phyloP scores from a whole-genome alignment of 2,888 invertebrate genomes.

The Lymantria monacha region DNA sequence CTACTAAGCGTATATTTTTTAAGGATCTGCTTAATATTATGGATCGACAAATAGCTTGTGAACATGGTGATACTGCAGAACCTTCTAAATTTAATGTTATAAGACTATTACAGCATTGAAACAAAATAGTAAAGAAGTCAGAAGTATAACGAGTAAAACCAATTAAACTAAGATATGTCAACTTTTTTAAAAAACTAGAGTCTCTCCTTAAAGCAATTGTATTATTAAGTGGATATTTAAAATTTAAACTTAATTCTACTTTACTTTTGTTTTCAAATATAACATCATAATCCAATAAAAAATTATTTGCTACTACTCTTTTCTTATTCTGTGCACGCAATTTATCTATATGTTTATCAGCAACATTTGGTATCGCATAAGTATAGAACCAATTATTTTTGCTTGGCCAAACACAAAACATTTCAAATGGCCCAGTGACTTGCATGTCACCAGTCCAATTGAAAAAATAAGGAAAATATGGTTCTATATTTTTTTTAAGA shows the following conservation, averaged over 20 bases:
- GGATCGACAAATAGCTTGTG: conserved; percentile 39
- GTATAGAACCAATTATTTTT: conserved; percentile 48
- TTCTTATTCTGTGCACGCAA: conserved; percentile 34
- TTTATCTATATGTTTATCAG: neutral
- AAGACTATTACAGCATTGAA: conserved; percentile 51
- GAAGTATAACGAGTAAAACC: conserved; percentile 45
- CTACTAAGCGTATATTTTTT: conserved; percentile 58
- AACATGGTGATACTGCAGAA: conserved; percentile 37
- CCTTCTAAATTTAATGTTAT: conserved; percentile 54
- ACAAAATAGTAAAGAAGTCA: conserved; percentile 61
- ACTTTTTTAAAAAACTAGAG: conserved; percentile 52
- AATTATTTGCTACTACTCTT: conserved; percentile 38
- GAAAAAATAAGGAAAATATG: conserved; percentile 46
- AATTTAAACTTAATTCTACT: conserved; percentile 45
- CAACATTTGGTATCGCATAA: conserved; percentile 3
- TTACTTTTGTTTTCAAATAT: conserved; percentile 42
- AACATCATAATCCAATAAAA: conserved; percentile 53
- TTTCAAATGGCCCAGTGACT: no score
- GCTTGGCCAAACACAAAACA: conserved; percentile 20
- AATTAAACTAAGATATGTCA: conserved; percentile 58
- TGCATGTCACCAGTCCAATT: conserved; percentile 12
- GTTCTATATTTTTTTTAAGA: conserved; percentile 40
- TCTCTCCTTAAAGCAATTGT: conserved; percentile 41
- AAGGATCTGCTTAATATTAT: conserved; percentile 47
- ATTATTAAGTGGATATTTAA: conserved; percentile 34